These are phyloP conservation scores for Yponomeuta sedellus DNA, from an alignment of 2,888 invertebrate species.

Conservation along the genomic window DNA sequence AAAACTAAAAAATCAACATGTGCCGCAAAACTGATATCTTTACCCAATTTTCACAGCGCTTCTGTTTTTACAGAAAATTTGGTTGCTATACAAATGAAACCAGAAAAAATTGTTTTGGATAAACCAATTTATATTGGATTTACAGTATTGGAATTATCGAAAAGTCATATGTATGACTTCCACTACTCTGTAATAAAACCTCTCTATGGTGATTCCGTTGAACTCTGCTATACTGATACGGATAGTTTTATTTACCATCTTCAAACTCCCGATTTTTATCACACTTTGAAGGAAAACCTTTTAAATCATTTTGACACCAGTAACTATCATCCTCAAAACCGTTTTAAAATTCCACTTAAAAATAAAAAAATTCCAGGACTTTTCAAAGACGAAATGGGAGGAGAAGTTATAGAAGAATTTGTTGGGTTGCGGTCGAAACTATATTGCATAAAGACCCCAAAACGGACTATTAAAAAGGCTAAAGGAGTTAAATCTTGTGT, in stretches of 20 bases:
- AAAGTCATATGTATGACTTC: constrained; percentile 18
- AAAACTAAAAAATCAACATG: too few relatives aligned
- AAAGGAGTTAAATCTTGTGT: too few relatives aligned
- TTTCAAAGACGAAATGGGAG: constrained; percentile 5
- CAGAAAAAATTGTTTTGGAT: too few relatives aligned
- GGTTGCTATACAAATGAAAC: too few relatives aligned
- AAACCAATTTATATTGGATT: constrained; percentile 19
- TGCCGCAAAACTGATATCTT: too few relatives aligned
- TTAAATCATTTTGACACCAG: constrained; percentile 16
- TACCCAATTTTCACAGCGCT: too few relatives aligned
- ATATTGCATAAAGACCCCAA: too few relatives aligned
- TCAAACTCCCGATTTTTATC: constrained; percentile 17
- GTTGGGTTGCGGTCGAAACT: too few relatives aligned
- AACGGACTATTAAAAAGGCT: too few relatives aligned
- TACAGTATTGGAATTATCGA: constrained; percentile 17
- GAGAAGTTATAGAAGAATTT: constrained; percentile 7
- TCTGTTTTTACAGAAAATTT: too few relatives aligned
- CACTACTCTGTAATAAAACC: constrained; percentile 17
- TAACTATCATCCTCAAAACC: not conserved
- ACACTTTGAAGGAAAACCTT: constrained; percentile 6
- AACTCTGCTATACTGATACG: constrained; percentile 21
- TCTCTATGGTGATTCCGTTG: constrained; percentile 13
- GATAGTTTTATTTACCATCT: constrained; percentile 20
- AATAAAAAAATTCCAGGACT: constrained; percentile 6
- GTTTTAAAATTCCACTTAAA: not conserved